Evolutionary conservation across 2,888 invertebrate species (phyloP).

Genomic region (Orthonevra nobilis): DNA sequence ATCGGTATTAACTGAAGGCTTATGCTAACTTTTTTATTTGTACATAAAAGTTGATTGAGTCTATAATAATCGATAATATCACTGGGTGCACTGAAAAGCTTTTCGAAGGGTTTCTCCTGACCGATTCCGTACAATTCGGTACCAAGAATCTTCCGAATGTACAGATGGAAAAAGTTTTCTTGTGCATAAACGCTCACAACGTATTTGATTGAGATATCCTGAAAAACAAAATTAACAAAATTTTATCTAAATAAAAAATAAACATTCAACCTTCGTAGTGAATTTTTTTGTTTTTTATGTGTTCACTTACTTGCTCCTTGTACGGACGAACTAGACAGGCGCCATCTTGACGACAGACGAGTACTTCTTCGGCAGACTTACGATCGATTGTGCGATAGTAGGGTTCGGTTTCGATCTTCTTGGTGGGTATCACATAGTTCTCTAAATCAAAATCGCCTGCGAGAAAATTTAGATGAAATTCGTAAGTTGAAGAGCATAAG

Average conservation of each 20-base stretch:
- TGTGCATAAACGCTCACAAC: constrained; percentile 78
- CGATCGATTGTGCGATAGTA: constrained; percentile 79
- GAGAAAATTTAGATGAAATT: too few species aligned
- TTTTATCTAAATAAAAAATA: not conserved
- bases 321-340: constrained; percentile 79
- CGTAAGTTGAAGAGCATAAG: too few species aligned
- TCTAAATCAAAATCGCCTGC: constrained; percentile 76
- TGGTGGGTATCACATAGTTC: constrained; percentile 75
- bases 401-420: constrained; percentile 77
- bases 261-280: not conserved
- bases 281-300: too few species aligned
- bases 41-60: constrained; percentile 77
- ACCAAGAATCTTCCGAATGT: constrained; percentile 76
- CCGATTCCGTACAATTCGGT: constrained; percentile 77
- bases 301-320: constrained; percentile 74
- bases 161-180: constrained; percentile 77
- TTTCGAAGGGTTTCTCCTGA: constrained; percentile 77
- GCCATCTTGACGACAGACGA: constrained; percentile 76
- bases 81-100: constrained; percentile 76
- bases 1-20: constrained; percentile 76
- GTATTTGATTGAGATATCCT: constrained; percentile 78
- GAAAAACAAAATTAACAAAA: constrained; percentile 11
- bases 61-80: constrained; percentile 79
- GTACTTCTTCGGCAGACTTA: constrained; percentile 75
- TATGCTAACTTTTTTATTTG: constrained; percentile 76